Conservation (phyloP, 2,113 vertebrate genomes). For the Pampusana beccarii region DNA sequence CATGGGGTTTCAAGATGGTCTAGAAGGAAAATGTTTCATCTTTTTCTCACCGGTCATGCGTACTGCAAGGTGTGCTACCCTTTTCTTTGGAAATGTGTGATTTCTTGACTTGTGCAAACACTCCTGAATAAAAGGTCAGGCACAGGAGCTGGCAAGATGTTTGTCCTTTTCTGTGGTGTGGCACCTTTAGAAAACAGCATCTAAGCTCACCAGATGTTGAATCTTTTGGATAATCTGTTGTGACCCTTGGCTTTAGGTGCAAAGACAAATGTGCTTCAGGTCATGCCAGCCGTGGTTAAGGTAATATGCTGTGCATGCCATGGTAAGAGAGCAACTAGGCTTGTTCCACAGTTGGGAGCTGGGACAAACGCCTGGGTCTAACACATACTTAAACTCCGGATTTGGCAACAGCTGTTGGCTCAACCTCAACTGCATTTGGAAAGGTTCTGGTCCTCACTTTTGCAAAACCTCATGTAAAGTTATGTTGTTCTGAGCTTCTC, state of each 20-base stretch:
- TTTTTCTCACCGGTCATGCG: neutral
- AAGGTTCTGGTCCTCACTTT: neutral
- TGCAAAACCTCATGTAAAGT: neutral
- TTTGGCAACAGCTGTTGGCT: neutral
- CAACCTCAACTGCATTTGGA: neutral
- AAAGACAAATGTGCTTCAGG: slow-evolving; percentile 3
- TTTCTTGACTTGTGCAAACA: neutral
- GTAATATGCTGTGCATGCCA: neutral
- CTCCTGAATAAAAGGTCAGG: neutral
- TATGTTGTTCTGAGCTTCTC: rapidly evolving
- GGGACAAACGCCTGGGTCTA: neutral
- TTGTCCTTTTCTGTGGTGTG: slow-evolving; percentile 30
- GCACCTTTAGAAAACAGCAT: neutral
- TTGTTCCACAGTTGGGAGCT: neutral
- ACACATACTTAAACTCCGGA: neutral
- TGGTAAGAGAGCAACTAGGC: neutral
- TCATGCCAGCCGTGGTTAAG: neutral
- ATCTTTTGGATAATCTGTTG: neutral
- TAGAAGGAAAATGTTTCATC: neutral
- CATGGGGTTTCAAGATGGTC: neutral
- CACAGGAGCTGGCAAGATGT: slow-evolving; percentile 25
- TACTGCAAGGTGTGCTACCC: neutral
- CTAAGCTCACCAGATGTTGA: neutral
- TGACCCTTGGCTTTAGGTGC: neutral
- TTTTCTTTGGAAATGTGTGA: neutral